phyloP scores from a whole-genome alignment of 2,797 vertebrate genomes.

The Notolabrus celidotus region DNA sequence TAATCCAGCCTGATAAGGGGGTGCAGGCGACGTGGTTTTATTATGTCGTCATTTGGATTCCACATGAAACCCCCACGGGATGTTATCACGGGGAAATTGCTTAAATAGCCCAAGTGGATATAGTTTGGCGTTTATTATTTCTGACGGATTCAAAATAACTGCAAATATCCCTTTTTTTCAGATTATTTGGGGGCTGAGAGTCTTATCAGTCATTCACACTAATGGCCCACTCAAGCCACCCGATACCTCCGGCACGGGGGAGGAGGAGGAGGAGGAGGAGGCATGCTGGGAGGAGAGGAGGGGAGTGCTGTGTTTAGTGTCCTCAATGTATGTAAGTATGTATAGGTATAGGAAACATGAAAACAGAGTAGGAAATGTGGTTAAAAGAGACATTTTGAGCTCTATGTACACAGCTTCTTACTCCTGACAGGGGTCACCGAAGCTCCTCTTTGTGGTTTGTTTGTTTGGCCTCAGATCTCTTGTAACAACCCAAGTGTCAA shows the following conservation, averaged over 20 bases:
- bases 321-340: slow-evolving; percentile 42
- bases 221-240: slow-evolving; percentile 81
- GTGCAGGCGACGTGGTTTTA: slow-evolving; percentile 80
- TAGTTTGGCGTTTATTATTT: slow-evolving; percentile 86
- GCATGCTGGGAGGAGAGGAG: slow-evolving; percentile 3
- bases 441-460: slow-evolving; percentile 61
- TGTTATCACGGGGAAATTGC: slow-evolving; percentile 84
- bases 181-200: slow-evolving; percentile 68
- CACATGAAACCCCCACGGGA: slow-evolving; percentile 82
- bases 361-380: background rate
- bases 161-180: slow-evolving; percentile 76
- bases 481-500: slow-evolving; percentile 50
- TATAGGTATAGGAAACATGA: slow-evolving; percentile 36
- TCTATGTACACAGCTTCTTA: slow-evolving; percentile 21
- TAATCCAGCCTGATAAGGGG: slow-evolving; percentile 86
- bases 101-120: slow-evolving; percentile 86
- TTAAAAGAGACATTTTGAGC: slow-evolving; percentile 18
- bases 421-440: slow-evolving; percentile 49
- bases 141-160: slow-evolving; percentile 84
- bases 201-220: slow-evolving; percentile 81
- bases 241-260: slow-evolving; percentile 72
- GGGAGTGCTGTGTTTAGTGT: slow-evolving; percentile 34
- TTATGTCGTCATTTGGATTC: slow-evolving; percentile 86
- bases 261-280: background rate
- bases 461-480: slow-evolving; percentile 60